These are phyloP conservation scores for Cossypha dichroa DNA, from an alignment of 2,797 vertebrate genomes.

Conservation along the genomic window DNA sequence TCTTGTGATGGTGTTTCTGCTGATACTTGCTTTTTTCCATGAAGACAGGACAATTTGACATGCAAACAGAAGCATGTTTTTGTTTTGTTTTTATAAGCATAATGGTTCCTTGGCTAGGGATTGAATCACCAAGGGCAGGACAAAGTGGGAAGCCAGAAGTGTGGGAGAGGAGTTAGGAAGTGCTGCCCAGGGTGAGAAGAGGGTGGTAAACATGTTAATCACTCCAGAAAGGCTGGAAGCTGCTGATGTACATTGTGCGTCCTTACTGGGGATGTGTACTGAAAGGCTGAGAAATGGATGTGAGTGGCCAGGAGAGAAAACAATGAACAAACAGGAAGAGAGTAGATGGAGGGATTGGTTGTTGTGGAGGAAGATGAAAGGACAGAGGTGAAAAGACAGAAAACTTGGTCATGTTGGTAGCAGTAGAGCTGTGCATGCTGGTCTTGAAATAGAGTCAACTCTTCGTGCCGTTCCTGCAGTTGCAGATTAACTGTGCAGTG, in stretches of 20 bases:
- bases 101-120: background rate
- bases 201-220: background rate
- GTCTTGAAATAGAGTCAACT: background rate
- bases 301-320: background rate
- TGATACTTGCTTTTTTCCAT: background rate
- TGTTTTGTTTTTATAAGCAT: background rate
- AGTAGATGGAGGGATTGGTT: background rate
- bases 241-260: accelerated
- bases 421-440: background rate
- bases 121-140: background rate
- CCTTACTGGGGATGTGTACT: background rate
- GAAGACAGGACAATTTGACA: background rate
- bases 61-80: background rate
- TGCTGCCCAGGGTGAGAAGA: background rate
- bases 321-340: background rate
- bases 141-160: background rate
- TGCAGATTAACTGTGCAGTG: background rate
- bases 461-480: background rate
- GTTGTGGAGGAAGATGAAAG: background rate
- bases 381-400: background rate
- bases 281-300: background rate
- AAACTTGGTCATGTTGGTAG: background rate
- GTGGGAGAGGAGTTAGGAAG: background rate
- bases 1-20: background rate
- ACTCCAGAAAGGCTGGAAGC: background rate